Evolutionary conservation across 2,113 vertebrate genomes (phyloP).

Genomic region (Scomber scombrus): DNA sequence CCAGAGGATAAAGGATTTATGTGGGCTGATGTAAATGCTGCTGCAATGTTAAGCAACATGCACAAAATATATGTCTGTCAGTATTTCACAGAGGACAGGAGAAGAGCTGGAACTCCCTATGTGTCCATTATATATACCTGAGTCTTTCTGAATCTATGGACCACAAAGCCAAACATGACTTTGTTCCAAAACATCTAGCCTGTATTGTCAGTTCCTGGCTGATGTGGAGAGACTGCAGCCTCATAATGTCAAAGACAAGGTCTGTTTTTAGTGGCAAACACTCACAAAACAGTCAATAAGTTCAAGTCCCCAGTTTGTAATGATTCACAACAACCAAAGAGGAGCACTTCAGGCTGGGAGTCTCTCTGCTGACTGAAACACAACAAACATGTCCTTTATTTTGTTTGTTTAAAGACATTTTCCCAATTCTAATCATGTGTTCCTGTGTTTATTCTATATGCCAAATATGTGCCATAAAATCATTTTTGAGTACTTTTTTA

Average conservation of each 20-base stretch:
- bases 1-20: not conserved
- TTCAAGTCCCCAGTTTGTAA: slow-evolving; percentile 5
- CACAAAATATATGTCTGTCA: not conserved
- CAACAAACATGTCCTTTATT: not conserved
- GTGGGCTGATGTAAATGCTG: slow-evolving; percentile 3
- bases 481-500: no score
- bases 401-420: no score
- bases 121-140: no score
- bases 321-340: slow-evolving; percentile 35
- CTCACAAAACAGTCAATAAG: slow-evolving; percentile 10
- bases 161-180: no score
- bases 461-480: no score
- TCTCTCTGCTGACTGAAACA: slow-evolving; percentile 10
- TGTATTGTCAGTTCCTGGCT: no score
- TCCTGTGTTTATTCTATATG: no score
- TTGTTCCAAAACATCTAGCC: no score
- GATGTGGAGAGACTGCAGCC: not conserved
- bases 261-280: slow-evolving; percentile 41
- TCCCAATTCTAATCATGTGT: no score
- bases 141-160: no score
- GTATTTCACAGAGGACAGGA: not conserved
- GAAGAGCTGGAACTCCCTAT: not conserved
- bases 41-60: slow-evolving; percentile 20
- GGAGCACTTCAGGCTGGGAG: slow-evolving; percentile 17
- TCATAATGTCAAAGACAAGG: slow-evolving; percentile 20